Percentiles rank a stretch among this genome's conserved stretches.
Conservation (phyloP, 2,113 vertebrate genomes). For the Podiceps cristatus region DNA sequence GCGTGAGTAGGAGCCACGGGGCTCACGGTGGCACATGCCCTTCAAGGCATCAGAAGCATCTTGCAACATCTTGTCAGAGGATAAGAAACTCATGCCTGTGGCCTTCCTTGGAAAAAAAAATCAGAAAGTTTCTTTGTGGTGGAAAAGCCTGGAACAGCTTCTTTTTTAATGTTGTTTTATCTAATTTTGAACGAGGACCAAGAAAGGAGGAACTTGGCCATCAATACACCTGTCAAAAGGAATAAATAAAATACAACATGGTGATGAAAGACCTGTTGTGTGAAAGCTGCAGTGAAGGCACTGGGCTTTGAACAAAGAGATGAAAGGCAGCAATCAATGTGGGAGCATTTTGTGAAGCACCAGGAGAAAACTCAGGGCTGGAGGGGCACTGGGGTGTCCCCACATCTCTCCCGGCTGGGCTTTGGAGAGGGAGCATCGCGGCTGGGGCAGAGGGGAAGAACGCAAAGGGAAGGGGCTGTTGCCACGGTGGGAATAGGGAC, state of each 20-base stretch:
- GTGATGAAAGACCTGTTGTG: constrained; percentile 58
- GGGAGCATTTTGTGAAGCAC: background rate
- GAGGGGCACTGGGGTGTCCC: background rate
- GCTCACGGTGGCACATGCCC: rapidly evolving
- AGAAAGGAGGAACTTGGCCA: constrained; percentile 24
- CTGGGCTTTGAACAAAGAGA: background rate
- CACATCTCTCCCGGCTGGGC: background rate
- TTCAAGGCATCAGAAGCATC: background rate
- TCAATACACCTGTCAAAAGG: background rate
- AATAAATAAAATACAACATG: background rate
- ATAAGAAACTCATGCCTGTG: background rate
- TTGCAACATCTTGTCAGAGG: background rate
- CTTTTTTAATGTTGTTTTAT: background rate
- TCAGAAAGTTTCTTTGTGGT: background rate
- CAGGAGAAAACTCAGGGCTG: background rate
- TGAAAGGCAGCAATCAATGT: constrained; percentile 31
- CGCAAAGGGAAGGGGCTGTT: background rate
- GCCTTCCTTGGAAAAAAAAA: background rate
- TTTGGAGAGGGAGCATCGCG: rapidly evolving
- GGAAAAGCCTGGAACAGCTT: constrained; percentile 30
- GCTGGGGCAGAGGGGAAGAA: background rate
- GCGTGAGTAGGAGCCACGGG: background rate
- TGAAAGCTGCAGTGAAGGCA: background rate
- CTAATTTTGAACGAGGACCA: background rate
- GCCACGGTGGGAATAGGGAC: background rate